Conservation (phyloP, 2,113 vertebrate species). For the Chionomys nivalis region DNA sequence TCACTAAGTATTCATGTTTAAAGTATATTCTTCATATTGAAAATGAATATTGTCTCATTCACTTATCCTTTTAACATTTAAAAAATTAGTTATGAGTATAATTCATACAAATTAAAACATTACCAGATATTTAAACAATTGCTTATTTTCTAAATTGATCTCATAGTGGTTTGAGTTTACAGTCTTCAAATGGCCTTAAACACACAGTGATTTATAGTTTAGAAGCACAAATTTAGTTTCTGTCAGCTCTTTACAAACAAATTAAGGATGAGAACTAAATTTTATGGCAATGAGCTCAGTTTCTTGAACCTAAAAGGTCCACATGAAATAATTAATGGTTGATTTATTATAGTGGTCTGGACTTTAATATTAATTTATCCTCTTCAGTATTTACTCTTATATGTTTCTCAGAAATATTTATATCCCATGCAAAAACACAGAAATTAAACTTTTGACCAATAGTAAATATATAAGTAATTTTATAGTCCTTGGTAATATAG, state of each 20-base stretch:
- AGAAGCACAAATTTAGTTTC: background rate
- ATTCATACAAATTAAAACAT: background rate
- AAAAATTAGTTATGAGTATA: constrained; percentile 12
- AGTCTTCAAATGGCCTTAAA: background rate
- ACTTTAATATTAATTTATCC: background rate
- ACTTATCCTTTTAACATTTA: constrained; percentile 35
- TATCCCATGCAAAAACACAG: background rate
- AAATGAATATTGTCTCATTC: constrained; percentile 15
- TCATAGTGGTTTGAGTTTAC: background rate
- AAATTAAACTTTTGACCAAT: background rate
- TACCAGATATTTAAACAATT: constrained; percentile 48
- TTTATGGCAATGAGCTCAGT: background rate
- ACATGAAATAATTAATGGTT: background rate
- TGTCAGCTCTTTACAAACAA: background rate
- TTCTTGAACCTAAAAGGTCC: background rate
- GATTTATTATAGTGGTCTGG: background rate
- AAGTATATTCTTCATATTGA: constrained; percentile 20
- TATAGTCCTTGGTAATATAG: background rate
- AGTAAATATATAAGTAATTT: background rate
- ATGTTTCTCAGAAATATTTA: background rate
- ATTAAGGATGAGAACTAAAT: background rate
- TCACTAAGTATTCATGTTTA: background rate
- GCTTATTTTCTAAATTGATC: constrained; percentile 2
- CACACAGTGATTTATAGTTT: background rate
- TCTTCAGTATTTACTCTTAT: background rate